Evolutionary conservation across 1,140 invertebrate species (phyloP).

Genomic region (Limonius californicus): DNA sequence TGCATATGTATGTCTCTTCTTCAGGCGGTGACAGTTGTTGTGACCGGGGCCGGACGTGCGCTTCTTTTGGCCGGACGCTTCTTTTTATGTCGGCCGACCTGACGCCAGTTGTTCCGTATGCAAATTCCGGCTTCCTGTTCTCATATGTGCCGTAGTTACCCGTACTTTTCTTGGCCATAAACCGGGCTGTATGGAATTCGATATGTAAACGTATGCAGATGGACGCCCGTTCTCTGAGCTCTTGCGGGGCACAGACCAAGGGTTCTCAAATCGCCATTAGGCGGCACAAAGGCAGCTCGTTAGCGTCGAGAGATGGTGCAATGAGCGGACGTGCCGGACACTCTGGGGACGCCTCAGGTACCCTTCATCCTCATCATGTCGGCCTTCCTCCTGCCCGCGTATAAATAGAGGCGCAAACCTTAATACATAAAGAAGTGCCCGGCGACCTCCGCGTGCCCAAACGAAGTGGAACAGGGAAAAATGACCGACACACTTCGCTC

Average conservation of each 20-base stretch:
- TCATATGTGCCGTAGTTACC: slow-evolving; percentile 13
- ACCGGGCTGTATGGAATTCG: slow-evolving; percentile 1
- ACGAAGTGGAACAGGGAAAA: too few relatives aligned
- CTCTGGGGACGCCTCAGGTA: slow-evolving; percentile 46
- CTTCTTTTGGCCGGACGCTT: slow-evolving; percentile 31
- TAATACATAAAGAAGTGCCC: slow-evolving; percentile 8
- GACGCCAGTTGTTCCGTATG: slow-evolving; percentile 36
- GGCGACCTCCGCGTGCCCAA: too few relatives aligned
- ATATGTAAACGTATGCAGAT: slow-evolving; percentile 27
- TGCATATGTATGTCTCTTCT: slow-evolving; percentile 40
- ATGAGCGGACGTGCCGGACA: slow-evolving; percentile 37
- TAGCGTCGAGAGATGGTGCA: slow-evolving; percentile 35
- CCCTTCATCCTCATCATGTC: slow-evolving; percentile 41
- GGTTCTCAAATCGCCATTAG: slow-evolving; percentile 32
- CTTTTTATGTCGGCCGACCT: slow-evolving; percentile 37
- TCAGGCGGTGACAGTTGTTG: slow-evolving; percentile 37
- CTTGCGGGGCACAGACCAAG: slow-evolving; percentile 15
- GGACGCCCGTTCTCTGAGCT: not conserved
- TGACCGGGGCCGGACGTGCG: slow-evolving; percentile 21
- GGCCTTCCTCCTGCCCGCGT: not conserved
- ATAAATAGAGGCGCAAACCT: too few relatives aligned
- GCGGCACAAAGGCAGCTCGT: slow-evolving; percentile 34
- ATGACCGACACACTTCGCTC: too few relatives aligned
- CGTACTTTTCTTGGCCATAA: slow-evolving; percentile 18
- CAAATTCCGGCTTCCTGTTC: slow-evolving; percentile 30